Base-by-base conservation (phyloP, 2,113 vertebrate species). In the Xiphophorus hellerii region DNA sequence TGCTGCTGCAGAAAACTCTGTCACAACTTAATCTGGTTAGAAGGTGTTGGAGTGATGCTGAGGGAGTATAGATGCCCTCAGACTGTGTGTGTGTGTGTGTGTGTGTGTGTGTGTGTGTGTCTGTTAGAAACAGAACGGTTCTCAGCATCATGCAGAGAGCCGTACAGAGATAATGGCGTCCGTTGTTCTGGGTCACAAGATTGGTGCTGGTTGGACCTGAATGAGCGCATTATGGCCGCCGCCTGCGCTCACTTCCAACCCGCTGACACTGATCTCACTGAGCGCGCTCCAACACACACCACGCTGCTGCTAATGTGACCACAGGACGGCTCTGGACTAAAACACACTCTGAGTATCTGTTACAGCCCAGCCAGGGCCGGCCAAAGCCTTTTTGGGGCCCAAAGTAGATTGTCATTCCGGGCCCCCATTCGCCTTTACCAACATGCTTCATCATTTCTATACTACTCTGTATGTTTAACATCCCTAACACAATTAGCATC, bases 151-250 rank as follows among this genome's bases (percentile, higher is more conserved):
- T 81, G 33, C 77, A 86, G 80, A 73, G 76, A 83, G 51, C 79
- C 87, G 70, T 10, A n/a, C 79, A 84, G 82, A 83, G 86, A 92
- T 89, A 90, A 92, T 91, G 72, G 77, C 30, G 28, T 61, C 84
- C 88, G 84, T 92, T 92, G 91, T 92, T 83, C 80, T 81, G 67
- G 88, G 89, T 95, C 93, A 94, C 82, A 93, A 92, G 93, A 85
- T 89, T 86, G 66, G 84, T 22, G 31, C 82, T 84, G 76, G 60
- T 22, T 7, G 31, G 48, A 76, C 62, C 69, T 93, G 87, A 94
- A 94, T 93, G 90, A 80, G 78, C 73, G 74, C 83, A 95, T 92
- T 91, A 92, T 93, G 62, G 60, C 13, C 65, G 67, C 76, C 78
- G 79, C 83, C 81, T 81, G 84, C 78, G 0, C 73, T 67, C 69